Evolutionary conservation across 2,888 invertebrate species (phyloP), one percentile per base, ranked within the genome.

Genomic region (Acheta domesticus): DNA sequence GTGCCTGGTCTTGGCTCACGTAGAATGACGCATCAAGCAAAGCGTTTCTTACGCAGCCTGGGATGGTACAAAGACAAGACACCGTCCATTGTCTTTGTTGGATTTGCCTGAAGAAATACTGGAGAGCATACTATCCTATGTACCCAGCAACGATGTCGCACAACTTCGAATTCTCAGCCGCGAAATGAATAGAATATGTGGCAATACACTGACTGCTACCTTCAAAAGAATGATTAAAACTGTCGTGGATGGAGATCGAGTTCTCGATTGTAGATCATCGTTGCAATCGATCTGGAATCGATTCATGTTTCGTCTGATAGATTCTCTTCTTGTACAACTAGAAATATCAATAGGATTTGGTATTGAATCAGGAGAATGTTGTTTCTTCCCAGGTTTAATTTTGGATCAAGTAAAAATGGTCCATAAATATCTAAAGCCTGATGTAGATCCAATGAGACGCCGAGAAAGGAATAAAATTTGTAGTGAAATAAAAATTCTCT

Each of bases 341-440:
- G 62, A 62, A 19, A 62, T 62, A 62, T 62, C 62, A n/a, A 62
- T 62, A 62, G 62, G 62, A n/a, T 62, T 62, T 62, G 62, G 62
- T 19, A 62, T 62, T n/a, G 62, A 62, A n/a, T 19, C n/a, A n/a
- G n/a, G 62, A 19, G 16, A 62, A 62, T 62, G 62, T 62, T 62
- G 62, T 62, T 62, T 62, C 62, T 62, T 62, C n/a, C 62, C 62
- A 19, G 62, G 62, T 16, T 14, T 12, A 62, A 62, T 62, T 62
- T n/a, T 62, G 62, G 62, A 62, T 62, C 14, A 62, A 62, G 62
- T 62, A n/a, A n/a, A 62, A 62, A 62, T 19, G n/a, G n/a, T 62
- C 4, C n/a, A 62, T n/a, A n/a, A 62, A 62, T 62, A 19, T 62
- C 14, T 62, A 14, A 62, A 14, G n/a, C 62, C 16, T n/a, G 16